phyloP scores from a whole-genome alignment of 2,113 vertebrate genomes.

The Scalopus aquaticus region DNA sequence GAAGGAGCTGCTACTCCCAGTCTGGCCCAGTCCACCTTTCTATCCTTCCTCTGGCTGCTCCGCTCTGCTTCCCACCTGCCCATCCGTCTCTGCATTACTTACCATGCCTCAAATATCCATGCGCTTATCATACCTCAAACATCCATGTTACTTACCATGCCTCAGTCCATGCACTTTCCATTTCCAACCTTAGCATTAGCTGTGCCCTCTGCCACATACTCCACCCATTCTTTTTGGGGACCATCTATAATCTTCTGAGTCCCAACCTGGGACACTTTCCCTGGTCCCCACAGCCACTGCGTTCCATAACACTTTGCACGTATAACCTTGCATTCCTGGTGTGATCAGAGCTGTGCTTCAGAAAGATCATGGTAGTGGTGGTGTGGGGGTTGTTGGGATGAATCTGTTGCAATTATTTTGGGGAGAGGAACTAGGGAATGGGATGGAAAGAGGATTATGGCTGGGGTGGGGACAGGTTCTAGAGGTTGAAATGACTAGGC shows the following conservation, averaged over 20 bases:
- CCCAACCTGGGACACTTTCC: neutral
- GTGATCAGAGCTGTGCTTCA: neutral
- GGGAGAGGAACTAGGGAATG: neutral
- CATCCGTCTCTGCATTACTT: accelerated
- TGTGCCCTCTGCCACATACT: neutral
- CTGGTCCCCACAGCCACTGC: too few species aligned
- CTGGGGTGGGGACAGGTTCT: neutral
- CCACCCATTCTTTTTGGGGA: neutral
- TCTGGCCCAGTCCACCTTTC: too few species aligned
- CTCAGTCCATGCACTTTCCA: too few species aligned
- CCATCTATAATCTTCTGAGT: neutral
- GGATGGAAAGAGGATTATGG: neutral
- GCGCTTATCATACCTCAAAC: neutral
- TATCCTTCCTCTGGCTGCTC: accelerated
- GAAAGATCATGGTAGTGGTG: neutral
- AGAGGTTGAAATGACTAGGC: neutral
- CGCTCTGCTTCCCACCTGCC: neutral
- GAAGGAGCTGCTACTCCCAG: neutral
- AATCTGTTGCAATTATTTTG: accelerated
- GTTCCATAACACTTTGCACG: neutral
- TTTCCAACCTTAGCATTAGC: neutral
- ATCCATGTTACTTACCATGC: too few species aligned
- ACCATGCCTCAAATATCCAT: neutral
- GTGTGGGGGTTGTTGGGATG: neutral
- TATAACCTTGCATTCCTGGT: neutral